Evolutionary conservation across 2,113 vertebrate species (phyloP).

Genomic region (Rattus rattus): DNA sequence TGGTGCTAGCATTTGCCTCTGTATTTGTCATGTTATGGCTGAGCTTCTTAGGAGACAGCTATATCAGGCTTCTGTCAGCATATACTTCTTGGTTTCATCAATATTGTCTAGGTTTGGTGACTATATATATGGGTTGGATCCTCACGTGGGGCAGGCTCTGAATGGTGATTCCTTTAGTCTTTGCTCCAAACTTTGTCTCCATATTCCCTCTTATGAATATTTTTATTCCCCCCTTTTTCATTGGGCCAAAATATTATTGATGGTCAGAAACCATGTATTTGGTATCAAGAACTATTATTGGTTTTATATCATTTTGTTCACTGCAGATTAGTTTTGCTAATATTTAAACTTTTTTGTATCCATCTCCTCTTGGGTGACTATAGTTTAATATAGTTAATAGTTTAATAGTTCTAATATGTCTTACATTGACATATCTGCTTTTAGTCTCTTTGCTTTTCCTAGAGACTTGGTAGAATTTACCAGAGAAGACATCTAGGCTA

Average conservation of each 20-base stretch:
- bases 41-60: too few species aligned
- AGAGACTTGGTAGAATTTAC: not conserved
- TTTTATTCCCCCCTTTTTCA: too few species aligned
- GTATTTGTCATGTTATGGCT: too few species aligned
- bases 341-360: not conserved
- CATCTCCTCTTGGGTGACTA: not conserved
- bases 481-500: not conserved
- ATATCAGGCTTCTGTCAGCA: too few species aligned
- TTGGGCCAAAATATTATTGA: not conserved
- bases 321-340: not conserved
- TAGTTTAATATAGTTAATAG: not conserved
- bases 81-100: too few species aligned
- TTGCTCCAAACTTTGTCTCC: too few species aligned
- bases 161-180: too few species aligned
- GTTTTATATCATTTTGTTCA: not conserved
- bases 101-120: too few species aligned
- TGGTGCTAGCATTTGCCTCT: too few species aligned
- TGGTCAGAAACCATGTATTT: not conserved
- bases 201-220: too few species aligned
- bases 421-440: not conserved
- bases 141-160: too few species aligned
- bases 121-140: too few species aligned
- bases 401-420: not conserved
- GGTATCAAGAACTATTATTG: not conserved
- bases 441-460: not conserved